A percentile compares a stretch with the other conserved stretches of the same genome.
These are phyloP conservation scores for Aythya fuligula DNA, from an alignment of 2,797 vertebrate genomes.

Conservation along the genomic window DNA sequence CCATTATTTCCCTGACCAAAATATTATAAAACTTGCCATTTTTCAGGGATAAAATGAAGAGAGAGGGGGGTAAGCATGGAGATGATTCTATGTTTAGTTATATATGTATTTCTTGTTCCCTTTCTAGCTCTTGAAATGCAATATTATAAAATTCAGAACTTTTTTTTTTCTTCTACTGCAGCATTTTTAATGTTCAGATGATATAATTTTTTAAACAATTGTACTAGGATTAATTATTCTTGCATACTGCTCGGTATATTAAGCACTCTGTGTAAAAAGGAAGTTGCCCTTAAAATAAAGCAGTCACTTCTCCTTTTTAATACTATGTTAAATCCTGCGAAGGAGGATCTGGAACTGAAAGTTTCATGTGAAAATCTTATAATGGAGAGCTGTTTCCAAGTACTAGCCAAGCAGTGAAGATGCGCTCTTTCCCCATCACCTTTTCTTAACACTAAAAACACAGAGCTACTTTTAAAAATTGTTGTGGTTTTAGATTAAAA, in stretches of 20 bases:
- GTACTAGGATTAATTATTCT: slow-evolving; percentile 41
- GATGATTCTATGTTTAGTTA: neutral
- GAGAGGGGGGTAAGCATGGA: neutral
- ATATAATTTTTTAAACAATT: slow-evolving; percentile 46
- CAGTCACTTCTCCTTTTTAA: slow-evolving; percentile 11
- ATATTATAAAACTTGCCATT: neutral
- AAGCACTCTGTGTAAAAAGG: slow-evolving; percentile 6
- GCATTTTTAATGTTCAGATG: slow-evolving; percentile 35
- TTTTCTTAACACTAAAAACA: neutral
- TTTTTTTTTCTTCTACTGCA: slow-evolving; percentile 32
- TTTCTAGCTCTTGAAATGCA: neutral
- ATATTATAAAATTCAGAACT: slow-evolving; percentile 11
- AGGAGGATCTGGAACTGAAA: neutral
- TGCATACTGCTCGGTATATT: slow-evolving; percentile 13
- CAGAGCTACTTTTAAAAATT: neutral
- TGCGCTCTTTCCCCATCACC: fast-evolving
- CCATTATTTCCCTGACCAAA: neutral
- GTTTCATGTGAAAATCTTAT: neutral
- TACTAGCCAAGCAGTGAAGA: neutral
- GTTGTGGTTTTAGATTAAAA: neutral
- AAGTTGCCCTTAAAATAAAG: slow-evolving; percentile 18
- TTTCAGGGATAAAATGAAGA: too few species aligned
- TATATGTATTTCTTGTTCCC: neutral
- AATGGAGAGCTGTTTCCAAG: neutral
- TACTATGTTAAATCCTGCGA: neutral